Percentiles rank a stretch among this genome's conserved stretches.
Conservation (phyloP, 1,140 invertebrate species). For the Drosophila virilis region DNA sequence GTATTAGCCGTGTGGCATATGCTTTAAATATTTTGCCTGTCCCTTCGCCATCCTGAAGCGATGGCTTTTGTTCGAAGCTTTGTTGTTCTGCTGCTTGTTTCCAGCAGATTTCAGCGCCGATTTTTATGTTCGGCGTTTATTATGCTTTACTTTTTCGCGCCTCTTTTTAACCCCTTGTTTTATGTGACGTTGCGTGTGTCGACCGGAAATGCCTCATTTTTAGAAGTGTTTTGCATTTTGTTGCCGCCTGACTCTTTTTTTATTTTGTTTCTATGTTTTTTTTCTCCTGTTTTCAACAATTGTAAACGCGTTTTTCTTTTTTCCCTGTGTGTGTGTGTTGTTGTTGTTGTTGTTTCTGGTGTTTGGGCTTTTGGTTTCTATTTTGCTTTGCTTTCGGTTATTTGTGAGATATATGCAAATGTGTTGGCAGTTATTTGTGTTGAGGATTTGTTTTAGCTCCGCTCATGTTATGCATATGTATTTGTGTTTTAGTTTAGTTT, state of each 20-base stretch:
- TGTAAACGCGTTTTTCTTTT: constrained; percentile 34
- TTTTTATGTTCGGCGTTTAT: constrained; percentile 76
- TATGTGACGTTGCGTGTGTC: constrained; percentile 54
- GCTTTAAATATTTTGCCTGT: constrained; percentile 59
- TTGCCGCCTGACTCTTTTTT: constrained; percentile 51
- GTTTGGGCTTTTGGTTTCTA: constrained; percentile 59
- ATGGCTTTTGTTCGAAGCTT: constrained; percentile 19
- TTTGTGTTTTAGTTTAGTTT: constrained; percentile 80
- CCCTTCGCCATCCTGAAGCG: constrained; percentile 27
- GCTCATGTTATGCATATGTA: constrained; percentile 69
- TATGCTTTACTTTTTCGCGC: constrained; percentile 74
- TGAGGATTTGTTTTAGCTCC: constrained; percentile 73
- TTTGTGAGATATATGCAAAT: constrained; percentile 78
- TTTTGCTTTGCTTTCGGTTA: constrained; percentile 52
- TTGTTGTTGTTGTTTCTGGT: constrained; percentile 24
- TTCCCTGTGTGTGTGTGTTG: constrained; percentile 6
- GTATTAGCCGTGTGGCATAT: constrained; percentile 74
- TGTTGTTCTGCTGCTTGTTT: constrained; percentile 3
- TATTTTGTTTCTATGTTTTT: constrained; percentile 21
- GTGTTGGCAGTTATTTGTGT: constrained; percentile 74
- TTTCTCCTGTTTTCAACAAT: constrained; percentile 41
- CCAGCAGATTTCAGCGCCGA: constrained; percentile 72
- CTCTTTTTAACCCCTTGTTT: constrained; percentile 69
- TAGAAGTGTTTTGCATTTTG: constrained; percentile 81
- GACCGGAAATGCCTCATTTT: constrained; percentile 80